Base-by-base conservation (phyloP, 2,113 vertebrate species). In the Gorsachius goisagi region DNA sequence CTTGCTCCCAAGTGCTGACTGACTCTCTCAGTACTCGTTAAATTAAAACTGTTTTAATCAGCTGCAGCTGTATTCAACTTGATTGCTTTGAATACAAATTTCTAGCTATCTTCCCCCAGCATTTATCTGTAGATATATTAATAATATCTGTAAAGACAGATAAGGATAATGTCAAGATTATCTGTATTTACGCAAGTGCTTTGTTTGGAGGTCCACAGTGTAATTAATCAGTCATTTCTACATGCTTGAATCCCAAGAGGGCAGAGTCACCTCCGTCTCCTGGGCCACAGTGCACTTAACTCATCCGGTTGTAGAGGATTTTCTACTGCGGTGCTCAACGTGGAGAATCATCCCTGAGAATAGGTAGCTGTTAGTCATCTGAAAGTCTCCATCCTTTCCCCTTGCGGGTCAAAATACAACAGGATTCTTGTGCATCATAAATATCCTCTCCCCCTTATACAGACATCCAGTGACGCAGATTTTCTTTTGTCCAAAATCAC, bases 31-130 rank as follows among this genome's bases (percentile, higher is more conserved):
- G 32, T 87, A 30, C 56, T 95, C 77, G 53, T 96, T 93, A 90
- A 89, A 92, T 94, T 95, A 80, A 95, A 90, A 58, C 81, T 95
- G 72, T 32, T 90, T 91, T 53, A 55, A 47, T 87, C 76, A 86
- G 86, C 52, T 82, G 58, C 87, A 94, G 71, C 56, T 88, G 37
- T 63, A 80, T 83, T 75, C 79, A 20, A 27, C 66, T 95, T 92
- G 19, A 33, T 85, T 95, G 89, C 68, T 86, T 94, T 89, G 66
- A 81, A 74, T 49, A 58, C 27, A 53, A 37, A 77, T 92, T 85
- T 52, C 84, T 93, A 39, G 18, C 64, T 78, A 8, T 96, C 83
- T 92, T 94, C 55, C 60, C 45, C 79, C 67, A 75, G 62, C 75
- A 66, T 88, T 93, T 96, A 85, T 92, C 62, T 91, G 52, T 58